Base-by-base conservation (phyloP, 2,888 invertebrate species). In the Caenorhabditis japonica region DNA sequence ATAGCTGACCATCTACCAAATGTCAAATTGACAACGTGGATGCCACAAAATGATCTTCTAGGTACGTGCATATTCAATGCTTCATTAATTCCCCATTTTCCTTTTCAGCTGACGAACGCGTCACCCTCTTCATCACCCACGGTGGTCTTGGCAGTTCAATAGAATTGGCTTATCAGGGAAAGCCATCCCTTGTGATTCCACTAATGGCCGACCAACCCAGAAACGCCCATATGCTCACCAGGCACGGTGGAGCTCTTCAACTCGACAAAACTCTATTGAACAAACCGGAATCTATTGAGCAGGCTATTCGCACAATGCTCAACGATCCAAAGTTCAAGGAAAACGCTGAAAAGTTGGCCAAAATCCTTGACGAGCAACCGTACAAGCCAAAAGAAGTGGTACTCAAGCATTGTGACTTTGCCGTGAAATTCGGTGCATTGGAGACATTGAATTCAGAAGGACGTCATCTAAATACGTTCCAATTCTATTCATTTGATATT, bases 131-230 rank as follows among this genome's bases (percentile, higher is more conserved):
- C 44, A 34, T 76, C 4, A 76, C 76, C 17, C 76, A 76, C 41
- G 76, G 76, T 36, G 76, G 76, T 17, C 52, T 76, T 8, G 76
- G 70, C 39, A 68, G 68, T 59, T 62, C 75, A 2, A 52, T 70
- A n/a, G 75, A 75, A 39, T 52, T 75, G 38, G 75, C 69, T 15
- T 70, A 75, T 49, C 61, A 60, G 25, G 75, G 75, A 23, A 70
- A 62, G 36, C 75, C 69, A 36, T 58, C 75, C 3, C 44, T 75
- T 38, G 60, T 75, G 27, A 70, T 76, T 34, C 76, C 76, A 27
- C 23, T 76, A 23, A 58, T 69, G 52, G 72, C 69, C 12, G 76
- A 76, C 43, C 76, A 76, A 64, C 68, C 69, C 2, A 27, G 72
- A 51, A 76, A 76, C 38, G 76, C 69, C 0, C 66, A 62, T 30